Evolutionary conservation across 2,888 invertebrate genomes (phyloP).

Genomic region (Catocala fraxini): DNA sequence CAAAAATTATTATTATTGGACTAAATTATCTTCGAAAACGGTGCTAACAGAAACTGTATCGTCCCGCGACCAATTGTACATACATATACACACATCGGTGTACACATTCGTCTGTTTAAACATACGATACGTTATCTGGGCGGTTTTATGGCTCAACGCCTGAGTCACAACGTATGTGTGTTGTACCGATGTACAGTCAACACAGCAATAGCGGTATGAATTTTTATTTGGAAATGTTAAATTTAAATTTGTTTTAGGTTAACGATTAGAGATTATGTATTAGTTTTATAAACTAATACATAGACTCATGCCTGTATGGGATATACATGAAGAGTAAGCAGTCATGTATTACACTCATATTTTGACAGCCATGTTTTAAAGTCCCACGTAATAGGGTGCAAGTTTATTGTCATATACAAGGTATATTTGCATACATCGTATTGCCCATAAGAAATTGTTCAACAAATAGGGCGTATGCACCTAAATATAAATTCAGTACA

Average conservation of each 20-base stretch:
- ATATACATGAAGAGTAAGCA: too few species aligned
- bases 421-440: too few species aligned
- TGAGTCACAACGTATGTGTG: conserved; percentile 54
- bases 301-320: too few species aligned
- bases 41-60: conserved; percentile 13
- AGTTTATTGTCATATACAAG: too few species aligned
- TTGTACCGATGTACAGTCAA: conserved; percentile 31
- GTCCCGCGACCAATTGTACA: conserved; percentile 48
- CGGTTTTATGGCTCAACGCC: conserved; percentile 57
- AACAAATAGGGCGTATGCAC: too few species aligned
- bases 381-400: neutral
- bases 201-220: conserved; percentile 4
- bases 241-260: neutral
- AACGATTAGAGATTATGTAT: too few species aligned
- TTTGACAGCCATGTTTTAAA: too few species aligned
- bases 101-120: conserved; percentile 53
- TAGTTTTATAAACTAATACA: too few species aligned
- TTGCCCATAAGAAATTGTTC: too few species aligned
- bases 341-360: too few species aligned
- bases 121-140: conserved; percentile 71
- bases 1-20: neutral
- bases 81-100: conserved; percentile 33
- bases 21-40: neutral
- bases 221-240: conserved; percentile 1
- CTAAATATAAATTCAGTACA: too few species aligned